Percentiles rank a stretch among this genome's conserved stretches.
Conservation (phyloP, 2,113 vertebrate genomes). For the Porphyrio hochstetteri region DNA sequence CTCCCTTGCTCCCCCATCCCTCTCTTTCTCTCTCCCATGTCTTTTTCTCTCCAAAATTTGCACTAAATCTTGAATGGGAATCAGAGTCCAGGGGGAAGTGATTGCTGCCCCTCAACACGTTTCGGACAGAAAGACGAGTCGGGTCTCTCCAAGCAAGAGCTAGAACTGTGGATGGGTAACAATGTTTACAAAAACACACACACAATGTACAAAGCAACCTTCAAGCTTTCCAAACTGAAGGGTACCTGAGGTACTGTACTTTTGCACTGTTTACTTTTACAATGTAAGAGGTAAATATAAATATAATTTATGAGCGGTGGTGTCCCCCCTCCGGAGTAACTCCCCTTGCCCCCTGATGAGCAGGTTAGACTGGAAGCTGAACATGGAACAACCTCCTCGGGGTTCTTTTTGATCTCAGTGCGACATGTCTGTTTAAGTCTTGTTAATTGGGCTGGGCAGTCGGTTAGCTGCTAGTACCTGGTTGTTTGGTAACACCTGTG, state of each 20-base stretch:
- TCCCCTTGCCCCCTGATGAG: constrained; percentile 24
- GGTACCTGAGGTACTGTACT: constrained; percentile 65
- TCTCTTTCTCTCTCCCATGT: not conserved
- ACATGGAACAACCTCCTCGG: constrained; percentile 40
- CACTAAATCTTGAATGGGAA: constrained; percentile 82
- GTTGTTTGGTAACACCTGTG: constrained; percentile 73
- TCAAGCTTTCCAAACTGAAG: constrained; percentile 50
- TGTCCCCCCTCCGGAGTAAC: constrained; percentile 15
- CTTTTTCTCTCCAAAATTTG: constrained; percentile 81
- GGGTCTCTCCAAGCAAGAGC: constrained; percentile 55
- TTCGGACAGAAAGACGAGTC: constrained; percentile 30
- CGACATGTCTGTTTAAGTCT: constrained; percentile 59
- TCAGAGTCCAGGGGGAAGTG: constrained; percentile 27
- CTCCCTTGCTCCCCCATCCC: not conserved
- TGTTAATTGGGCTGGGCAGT: constrained; percentile 51
- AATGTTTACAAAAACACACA: constrained; percentile 78
- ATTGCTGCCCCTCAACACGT: constrained; percentile 9
- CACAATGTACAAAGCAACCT: constrained; percentile 64
- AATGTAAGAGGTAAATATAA: constrained; percentile 71
- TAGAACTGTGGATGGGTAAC: constrained; percentile 68
- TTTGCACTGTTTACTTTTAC: constrained; percentile 77
- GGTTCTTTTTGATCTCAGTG: constrained; percentile 53
- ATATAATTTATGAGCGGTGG: constrained; percentile 71
- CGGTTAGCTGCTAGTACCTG: constrained; percentile 51
- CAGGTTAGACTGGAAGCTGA: constrained; percentile 74